Percentiles rank a stretch among this genome's conserved stretches.
These are phyloP conservation scores for Micropoecilia bifurca DNA, from an alignment of 2,797 vertebrate species.

Conservation along the genomic window DNA sequence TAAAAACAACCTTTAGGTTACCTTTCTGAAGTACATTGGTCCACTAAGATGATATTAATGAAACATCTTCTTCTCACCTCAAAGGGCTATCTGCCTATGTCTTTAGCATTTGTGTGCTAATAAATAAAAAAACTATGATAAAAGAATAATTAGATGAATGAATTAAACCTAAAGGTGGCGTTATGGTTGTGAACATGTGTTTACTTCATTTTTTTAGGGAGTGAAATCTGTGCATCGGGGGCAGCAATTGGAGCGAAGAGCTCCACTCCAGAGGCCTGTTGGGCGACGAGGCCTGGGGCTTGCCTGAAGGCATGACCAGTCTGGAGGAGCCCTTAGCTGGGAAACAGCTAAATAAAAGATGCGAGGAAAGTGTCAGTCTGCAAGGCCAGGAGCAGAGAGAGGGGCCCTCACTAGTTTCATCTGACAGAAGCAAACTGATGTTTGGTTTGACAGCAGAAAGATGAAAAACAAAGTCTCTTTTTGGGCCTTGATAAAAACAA, in stretches of 20 bases:
- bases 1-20: not conserved
- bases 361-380: slow-evolving; percentile 64
- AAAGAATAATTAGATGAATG: slow-evolving; percentile 70
- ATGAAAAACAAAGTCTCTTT: not conserved
- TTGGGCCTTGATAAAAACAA: not conserved
- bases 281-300: slow-evolving; percentile 68
- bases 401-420: slow-evolving; percentile 8
- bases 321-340: slow-evolving; percentile 73
- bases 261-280: slow-evolving; percentile 69
- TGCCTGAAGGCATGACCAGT: slow-evolving; percentile 75
- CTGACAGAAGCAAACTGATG: slow-evolving; percentile 57
- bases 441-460: slow-evolving; percentile 24
- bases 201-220: slow-evolving; percentile 27
- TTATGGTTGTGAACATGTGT: slow-evolving; percentile 38
- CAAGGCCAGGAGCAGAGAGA: slow-evolving; percentile 68
- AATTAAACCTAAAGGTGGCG: slow-evolving; percentile 67
- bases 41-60: slow-evolving; percentile 7
- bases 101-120: slow-evolving; percentile 24
- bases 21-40: not conserved
- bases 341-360: slow-evolving; percentile 77
- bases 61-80: slow-evolving; percentile 12
- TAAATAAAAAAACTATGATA: slow-evolving; percentile 65
- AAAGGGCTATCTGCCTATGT: slow-evolving; percentile 23
- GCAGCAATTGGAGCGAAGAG: slow-evolving; percentile 47
- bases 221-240: slow-evolving; percentile 33